Conservation (phyloP, 2,888 invertebrate species). For the Lissonota sp. region DNA sequence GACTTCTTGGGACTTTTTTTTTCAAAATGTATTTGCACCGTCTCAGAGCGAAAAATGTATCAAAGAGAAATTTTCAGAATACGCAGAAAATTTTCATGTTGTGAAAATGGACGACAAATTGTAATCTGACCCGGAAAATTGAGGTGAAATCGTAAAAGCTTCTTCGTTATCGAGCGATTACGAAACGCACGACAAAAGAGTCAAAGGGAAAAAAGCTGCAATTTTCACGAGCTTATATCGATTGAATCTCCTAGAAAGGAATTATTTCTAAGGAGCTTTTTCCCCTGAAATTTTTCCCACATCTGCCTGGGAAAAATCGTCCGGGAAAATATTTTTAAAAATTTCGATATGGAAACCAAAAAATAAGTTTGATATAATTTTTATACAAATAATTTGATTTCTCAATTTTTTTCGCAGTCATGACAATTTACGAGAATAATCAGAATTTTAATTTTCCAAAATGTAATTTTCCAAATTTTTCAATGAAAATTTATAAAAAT, state of each 20-base stretch:
- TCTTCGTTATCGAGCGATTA: conserved; percentile 4
- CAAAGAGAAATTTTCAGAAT: too few species aligned
- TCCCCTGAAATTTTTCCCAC: not conserved
- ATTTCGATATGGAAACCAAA: not conserved
- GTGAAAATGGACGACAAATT: too few species aligned
- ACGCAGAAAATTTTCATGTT: too few species aligned
- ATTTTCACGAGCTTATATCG: not conserved
- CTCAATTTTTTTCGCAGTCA: too few species aligned
- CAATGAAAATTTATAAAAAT: too few species aligned
- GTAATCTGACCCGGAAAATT: not conserved
- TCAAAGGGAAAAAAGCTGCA: not conserved
- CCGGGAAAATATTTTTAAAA: not conserved
- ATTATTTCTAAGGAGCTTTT: not conserved
- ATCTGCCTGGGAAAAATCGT: not conserved
- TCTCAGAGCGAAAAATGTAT: too few species aligned
- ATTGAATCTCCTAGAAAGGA: not conserved
- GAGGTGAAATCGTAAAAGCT: not conserved
- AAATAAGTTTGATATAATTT: too few species aligned
- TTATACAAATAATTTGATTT: too few species aligned
- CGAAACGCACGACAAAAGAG: not conserved
- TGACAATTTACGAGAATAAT: too few species aligned
- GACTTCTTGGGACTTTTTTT: too few species aligned
- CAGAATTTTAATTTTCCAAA: not conserved
- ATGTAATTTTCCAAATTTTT: not conserved
- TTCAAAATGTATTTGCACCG: too few species aligned